Percentiles rank a stretch among this genome's conserved stretches.
Evolutionary conservation across 2,113 vertebrate genomes (phyloP).

Genomic region (Apodemus sylvaticus): DNA sequence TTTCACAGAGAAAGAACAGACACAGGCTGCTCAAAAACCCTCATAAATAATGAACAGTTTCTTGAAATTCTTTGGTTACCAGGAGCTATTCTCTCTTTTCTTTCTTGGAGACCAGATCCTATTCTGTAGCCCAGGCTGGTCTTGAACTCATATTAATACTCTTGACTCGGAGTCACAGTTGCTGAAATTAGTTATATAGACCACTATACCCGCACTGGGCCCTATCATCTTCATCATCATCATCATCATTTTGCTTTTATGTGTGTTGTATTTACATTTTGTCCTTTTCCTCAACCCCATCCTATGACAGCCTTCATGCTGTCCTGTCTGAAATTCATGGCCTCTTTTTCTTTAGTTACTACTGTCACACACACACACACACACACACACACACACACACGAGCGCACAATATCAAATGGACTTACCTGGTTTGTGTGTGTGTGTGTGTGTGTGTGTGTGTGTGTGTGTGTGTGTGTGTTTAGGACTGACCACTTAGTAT

Average conservation of each 20-base stretch:
- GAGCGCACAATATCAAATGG: too few relatives aligned
- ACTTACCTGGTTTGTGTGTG: too few relatives aligned
- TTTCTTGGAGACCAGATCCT: neutral
- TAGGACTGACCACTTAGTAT: neutral
- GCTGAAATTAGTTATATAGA: neutral
- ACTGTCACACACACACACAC: neutral
- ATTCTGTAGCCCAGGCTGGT: neutral
- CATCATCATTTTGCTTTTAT: neutral
- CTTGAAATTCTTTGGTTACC: neutral
- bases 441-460: too few relatives aligned
- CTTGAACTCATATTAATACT: neutral
- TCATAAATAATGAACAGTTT: constrained; percentile 31
- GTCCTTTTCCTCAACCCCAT: neutral
- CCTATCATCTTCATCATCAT: neutral
- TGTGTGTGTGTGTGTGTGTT: neutral
- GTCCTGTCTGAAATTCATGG: neutral
- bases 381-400: neutral
- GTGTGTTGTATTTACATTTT: neutral
- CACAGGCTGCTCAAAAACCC: neutral
- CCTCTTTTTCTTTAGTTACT: neutral
- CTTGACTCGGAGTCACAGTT: neutral
- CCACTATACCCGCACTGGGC: neutral
- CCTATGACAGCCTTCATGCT: neutral
- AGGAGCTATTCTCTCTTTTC: neutral
- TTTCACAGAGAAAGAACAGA: constrained; percentile 12